phyloP scores from a whole-genome alignment of 2,888 invertebrate genomes.

The Apeira syringaria region DNA sequence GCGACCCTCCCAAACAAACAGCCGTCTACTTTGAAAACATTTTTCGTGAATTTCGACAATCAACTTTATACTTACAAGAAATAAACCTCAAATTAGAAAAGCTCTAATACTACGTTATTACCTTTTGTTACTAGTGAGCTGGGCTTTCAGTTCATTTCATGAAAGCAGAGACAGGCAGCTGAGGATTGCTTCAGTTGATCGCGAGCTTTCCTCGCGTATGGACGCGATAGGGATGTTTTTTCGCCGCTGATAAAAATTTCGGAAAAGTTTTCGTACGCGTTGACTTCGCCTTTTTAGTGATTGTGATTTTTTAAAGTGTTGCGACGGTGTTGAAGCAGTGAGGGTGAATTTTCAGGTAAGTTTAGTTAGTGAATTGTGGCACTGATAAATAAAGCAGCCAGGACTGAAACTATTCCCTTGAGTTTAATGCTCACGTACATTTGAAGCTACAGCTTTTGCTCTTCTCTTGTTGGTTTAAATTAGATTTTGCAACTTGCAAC shows the following conservation, averaged over 20 bases:
- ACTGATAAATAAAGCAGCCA: constrained; percentile 9
- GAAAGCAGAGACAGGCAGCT: constrained; percentile 71
- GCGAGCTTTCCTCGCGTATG: constrained; percentile 72
- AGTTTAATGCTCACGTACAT: constrained; percentile 14
- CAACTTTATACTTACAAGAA: neutral
- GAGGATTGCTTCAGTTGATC: constrained; percentile 72
- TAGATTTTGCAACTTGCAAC: too few relatives aligned
- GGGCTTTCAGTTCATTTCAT: constrained; percentile 78
- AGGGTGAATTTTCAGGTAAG: constrained; percentile 21
- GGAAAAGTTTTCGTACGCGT: constrained; percentile 68
- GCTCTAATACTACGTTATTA: constrained; percentile 35
- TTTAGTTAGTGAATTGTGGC: neutral
- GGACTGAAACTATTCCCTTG: constrained; percentile 13
- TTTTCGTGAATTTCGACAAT: constrained; percentile 33
- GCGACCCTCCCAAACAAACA: constrained; percentile 83
- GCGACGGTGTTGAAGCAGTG: constrained; percentile 26
- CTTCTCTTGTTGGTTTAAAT: too few relatives aligned
- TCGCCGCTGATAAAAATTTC: constrained; percentile 33
- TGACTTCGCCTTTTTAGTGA: constrained; percentile 28
- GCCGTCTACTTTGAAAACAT: constrained; percentile 78
- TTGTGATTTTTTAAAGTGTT: constrained; percentile 35
- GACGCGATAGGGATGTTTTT: constrained; percentile 40
- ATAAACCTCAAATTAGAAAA: constrained; percentile 27
- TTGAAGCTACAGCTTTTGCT: neutral
- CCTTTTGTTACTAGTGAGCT: constrained; percentile 38